Evolutionary conservation across 2,113 vertebrate genomes (phyloP), one percentile per base, ranked within the genome.

Genomic region (Sturnus vulgaris): DNA sequence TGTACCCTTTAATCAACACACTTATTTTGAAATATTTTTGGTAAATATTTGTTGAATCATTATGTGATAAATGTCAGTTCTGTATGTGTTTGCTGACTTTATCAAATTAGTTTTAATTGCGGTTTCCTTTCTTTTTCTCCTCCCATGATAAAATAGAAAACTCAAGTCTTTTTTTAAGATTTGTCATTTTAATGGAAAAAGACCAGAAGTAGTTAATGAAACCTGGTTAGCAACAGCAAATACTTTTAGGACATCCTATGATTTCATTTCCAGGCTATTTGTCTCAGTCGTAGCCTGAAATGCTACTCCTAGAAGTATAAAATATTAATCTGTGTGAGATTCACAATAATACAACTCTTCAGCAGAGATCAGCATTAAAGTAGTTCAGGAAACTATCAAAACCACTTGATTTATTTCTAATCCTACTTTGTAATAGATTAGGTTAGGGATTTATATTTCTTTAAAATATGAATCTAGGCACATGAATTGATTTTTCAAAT

Each of bases 401-500:
- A 49, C 8, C 60, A 56, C 28, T 92, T 90, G 63, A 92, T 95
- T 82, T 89, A 60, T 96, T 87, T 82, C 71, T 92, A 60, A 77
- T 55, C 53, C 52, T 77, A 31, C 46, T 88, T 93, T 63, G 71
- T 88, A 91, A 86, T 83, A 87, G 37, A 82, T 91, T 87, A 68
- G 30, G 22, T 91, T 76, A 65, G 24, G 50, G 75, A 80, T 87
- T 92, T 87, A 59, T 89, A 68, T 93, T 92, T 95, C 91, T 93
- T 86, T 87, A 50, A 90, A 71, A 25, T 76, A 84, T 89, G 66
- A 84, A 92, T 84, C 57, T 57, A 50, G 49, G 13, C 56, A 72
- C 40, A 53, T 42, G 17, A 81, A 92, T 92, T 94, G 86, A 92
- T 92, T 92, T 93, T 89, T 91, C 52, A 60, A 63, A 81, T 94